Conservation (phyloP, 2,888 invertebrate genomes). For the Phania funesta region DNA sequence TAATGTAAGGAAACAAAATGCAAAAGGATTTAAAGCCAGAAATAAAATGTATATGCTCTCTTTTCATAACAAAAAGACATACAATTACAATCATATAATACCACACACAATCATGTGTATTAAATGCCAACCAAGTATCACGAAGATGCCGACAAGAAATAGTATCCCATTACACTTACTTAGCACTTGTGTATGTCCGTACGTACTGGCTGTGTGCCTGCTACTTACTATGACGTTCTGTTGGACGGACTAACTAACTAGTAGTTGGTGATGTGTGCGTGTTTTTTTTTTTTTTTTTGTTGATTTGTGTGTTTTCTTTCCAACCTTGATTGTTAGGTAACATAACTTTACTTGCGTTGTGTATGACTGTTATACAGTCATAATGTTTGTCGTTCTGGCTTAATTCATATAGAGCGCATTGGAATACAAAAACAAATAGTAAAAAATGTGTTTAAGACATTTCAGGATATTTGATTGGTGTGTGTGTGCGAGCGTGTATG, state of each 20-base stretch:
- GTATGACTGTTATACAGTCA: conserved; percentile 54
- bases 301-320: conserved; percentile 22
- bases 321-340: conserved; percentile 66
- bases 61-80: background rate
- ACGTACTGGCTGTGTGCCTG: background rate
- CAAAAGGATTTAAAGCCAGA: background rate
- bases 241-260: conserved; percentile 6
- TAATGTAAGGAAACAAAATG: background rate
- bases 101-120: background rate
- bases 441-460: conserved; percentile 41
- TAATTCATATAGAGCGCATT: conserved; percentile 17
- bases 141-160: conserved; percentile 1
- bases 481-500: background rate
- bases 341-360: conserved; percentile 62
- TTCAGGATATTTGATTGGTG: conserved; percentile 23
- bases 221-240: background rate
- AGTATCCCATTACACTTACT: background rate
- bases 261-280: conserved; percentile 16
- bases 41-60: background rate
- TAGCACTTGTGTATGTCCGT: background rate
- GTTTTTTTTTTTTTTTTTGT: background rate
- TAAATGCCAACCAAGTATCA: background rate
- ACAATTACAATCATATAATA: too few relatives aligned
- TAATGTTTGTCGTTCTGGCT: conserved; percentile 46
- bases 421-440: background rate